Conservation (phyloP, 2,113 vertebrate genomes). For the Tonatia bakeri region DNA sequence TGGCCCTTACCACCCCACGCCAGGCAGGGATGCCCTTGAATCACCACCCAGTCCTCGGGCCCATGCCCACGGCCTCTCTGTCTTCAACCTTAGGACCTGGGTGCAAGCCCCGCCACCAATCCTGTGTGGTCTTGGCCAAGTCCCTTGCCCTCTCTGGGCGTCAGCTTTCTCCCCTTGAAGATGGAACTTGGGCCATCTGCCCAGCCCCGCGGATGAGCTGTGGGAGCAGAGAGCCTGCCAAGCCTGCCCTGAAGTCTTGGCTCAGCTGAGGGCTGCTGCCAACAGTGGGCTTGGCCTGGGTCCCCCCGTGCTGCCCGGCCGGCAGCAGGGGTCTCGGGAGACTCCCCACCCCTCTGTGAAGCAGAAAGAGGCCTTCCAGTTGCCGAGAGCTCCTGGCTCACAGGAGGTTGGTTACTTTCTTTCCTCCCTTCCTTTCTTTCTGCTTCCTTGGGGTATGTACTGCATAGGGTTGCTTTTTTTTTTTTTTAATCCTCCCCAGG, state of each 20-base stretch:
- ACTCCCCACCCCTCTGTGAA: accelerated
- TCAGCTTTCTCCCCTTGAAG: neutral
- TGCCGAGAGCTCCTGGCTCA: accelerated
- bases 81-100: neutral
- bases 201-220: neutral
- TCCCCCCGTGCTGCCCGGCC: neutral
- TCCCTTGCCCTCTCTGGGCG: neutral
- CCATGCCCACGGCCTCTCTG: neutral
- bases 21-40: neutral
- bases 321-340: neutral
- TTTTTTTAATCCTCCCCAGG: too few relatives aligned
- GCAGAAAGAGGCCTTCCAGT: accelerated
- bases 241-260: neutral
- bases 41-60: neutral
- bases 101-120: neutral
- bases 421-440: neutral
- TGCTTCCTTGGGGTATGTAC: neutral
- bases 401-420: accelerated
- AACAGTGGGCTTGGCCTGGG: accelerated
- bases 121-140: neutral
- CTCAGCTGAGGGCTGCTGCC: neutral
- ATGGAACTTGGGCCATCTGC: neutral
- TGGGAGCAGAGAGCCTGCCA: neutral
- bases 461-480: too few relatives aligned
- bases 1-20: accelerated